Base-by-base conservation (phyloP, 1,140 invertebrate genomes). In the Ephestia elutella region DNA sequence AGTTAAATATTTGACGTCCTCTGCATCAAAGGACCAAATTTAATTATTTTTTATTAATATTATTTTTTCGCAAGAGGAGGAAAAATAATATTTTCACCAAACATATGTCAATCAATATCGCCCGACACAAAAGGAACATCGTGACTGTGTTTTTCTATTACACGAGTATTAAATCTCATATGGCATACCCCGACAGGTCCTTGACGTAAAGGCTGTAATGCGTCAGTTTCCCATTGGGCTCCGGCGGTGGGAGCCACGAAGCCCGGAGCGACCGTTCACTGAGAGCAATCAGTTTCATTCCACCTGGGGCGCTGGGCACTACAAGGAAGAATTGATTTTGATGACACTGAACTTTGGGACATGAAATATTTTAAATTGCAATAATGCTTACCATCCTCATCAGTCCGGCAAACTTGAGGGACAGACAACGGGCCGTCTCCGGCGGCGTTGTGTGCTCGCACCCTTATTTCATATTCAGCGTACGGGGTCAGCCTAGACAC, bases 391-490 rank as follows among this genome's bases (percentile, higher is more conserved):
- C 93, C 90, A 81, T 96, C 94, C 88, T 97, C 94, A 68, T 95
- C 93, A 0, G 96, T 97, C 35, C 91, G 91, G 75, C 96, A 96
- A 76, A 93, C 92, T 67, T 96, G 91, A 9, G 95, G 91, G n/a
- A 89, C 79, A 67, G 95, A 95, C 49, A 94, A 84, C 10, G 94
- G 91, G 0, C 96, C 96, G 73, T 96, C 95, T 0, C 95, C 96
- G 2, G 93, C 94, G 25, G 93, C 91, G 1, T 95, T 97, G 72
- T 94, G 96, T 11, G 96, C 96, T 59, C 96, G 84, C 0, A 97
- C 94, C 70, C 94, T 92, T 49, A 97, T 91, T 49, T 95, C 96
- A 82, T 97, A 97, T 84, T 95, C 95, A 15, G 93, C 92, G 66
- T 92, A 94, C 66, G 95, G 93, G 32, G 92, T 91, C 38, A 96